Evolutionary conservation across 2,888 invertebrate genomes (phyloP).

Genomic region (Sussaba pulchella): DNA sequence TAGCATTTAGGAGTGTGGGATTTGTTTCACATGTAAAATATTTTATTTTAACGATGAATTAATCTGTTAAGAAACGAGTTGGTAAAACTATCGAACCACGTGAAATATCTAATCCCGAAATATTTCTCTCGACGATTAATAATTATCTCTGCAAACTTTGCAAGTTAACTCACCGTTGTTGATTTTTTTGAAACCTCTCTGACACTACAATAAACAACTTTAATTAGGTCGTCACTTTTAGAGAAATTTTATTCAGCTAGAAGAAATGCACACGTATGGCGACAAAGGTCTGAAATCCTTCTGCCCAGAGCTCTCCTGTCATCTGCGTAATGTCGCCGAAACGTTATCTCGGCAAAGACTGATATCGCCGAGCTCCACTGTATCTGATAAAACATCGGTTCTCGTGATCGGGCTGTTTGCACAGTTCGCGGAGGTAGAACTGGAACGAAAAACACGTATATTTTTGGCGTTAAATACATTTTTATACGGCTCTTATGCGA

Average conservation of each 20-base stretch:
- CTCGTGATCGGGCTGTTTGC: conserved; percentile 60
- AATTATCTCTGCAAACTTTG: neutral
- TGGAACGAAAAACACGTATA: conserved; percentile 13
- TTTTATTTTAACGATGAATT: no score
- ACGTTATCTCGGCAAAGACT: conserved; percentile 65
- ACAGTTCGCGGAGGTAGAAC: conserved; percentile 39
- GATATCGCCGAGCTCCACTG: conserved; percentile 58
- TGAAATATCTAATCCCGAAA: no score
- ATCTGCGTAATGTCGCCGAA: conserved; percentile 57
- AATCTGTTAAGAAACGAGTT: no score
- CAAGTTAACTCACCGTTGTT: conserved; percentile 37
- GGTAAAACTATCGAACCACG: no score
- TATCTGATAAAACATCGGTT: conserved; percentile 67
- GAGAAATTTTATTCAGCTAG: neutral
- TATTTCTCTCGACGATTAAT: no score
- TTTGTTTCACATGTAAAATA: neutral
- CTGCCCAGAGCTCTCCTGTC: conserved; percentile 36
- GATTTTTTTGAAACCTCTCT: neutral
- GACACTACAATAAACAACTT: neutral
- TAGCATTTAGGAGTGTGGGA: neutral
- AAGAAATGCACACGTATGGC: conserved; percentile 20
- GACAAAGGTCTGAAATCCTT: conserved; percentile 22
- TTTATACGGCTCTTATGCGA: no score
- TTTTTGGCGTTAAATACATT: no score
- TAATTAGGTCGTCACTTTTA: neutral